Percentiles rank a stretch among this genome's conserved stretches.
phyloP scores from a whole-genome alignment of 2,888 invertebrate genomes.

The Apoderus coryli region DNA sequence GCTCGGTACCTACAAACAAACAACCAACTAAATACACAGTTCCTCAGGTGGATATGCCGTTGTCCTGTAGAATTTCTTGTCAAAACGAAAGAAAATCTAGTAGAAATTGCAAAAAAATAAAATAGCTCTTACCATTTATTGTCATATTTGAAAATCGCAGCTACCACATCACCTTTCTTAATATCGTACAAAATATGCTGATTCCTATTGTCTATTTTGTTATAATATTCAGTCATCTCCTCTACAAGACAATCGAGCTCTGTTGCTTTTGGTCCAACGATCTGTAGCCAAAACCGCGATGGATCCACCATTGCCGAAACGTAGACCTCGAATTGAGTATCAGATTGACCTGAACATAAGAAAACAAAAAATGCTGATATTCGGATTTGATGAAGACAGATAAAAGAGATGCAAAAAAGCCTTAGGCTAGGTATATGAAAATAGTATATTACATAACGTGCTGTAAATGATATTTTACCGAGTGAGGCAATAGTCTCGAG shows the following conservation, averaged over 20 bases:
- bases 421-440: not conserved
- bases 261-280: slow-evolving; percentile 53
- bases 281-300: slow-evolving; percentile 73
- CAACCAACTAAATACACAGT: slow-evolving; percentile 3
- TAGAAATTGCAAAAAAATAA: not conserved
- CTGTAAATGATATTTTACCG: too few species aligned
- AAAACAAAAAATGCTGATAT: too few species aligned
- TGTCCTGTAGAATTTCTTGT: too few species aligned
- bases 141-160: slow-evolving; percentile 69
- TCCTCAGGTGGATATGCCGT: too few species aligned
- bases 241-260: slow-evolving; percentile 66
- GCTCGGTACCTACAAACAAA: slow-evolving; percentile 32
- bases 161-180: slow-evolving; percentile 64
- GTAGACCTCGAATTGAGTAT: slow-evolving; percentile 65
- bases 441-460: not conserved
- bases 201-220: slow-evolving; percentile 44
- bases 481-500: too few species aligned
- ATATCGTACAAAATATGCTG: slow-evolving; percentile 41
- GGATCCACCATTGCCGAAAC: slow-evolving; percentile 76
- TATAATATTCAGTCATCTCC: slow-evolving; percentile 73
- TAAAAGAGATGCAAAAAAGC: not conserved
- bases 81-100: slow-evolving; percentile 1
- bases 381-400: slow-evolving; percentile 4
- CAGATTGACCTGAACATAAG: slow-evolving; percentile 28
- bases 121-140: slow-evolving; percentile 52